These are phyloP conservation scores for Oxyscelio sp. DNA, from an alignment of 2,888 invertebrate genomes.

Conservation along the genomic window DNA sequence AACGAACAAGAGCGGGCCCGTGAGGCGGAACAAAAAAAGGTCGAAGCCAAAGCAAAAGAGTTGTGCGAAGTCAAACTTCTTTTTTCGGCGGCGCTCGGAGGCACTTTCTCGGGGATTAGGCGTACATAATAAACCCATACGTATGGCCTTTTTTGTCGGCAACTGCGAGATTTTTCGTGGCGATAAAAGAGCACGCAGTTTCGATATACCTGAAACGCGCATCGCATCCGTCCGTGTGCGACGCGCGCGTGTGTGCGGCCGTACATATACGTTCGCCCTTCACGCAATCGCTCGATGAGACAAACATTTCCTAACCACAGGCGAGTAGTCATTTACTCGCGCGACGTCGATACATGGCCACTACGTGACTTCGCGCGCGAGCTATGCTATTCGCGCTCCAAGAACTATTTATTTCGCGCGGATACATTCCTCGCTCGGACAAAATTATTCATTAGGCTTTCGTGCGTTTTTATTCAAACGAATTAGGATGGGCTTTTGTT, in stretches of 20 bases:
- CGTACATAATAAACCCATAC: conserved; percentile 66
- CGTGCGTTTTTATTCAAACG: background rate
- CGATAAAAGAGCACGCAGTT: conserved; percentile 57
- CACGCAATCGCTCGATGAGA: conserved; percentile 70
- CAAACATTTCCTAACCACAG: conserved; percentile 66
- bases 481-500: too few species aligned
- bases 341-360: conserved; percentile 66
- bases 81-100: conserved; percentile 63
- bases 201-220: conserved; percentile 51
- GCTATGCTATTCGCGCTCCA: conserved; percentile 50
- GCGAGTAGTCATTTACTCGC: conserved; percentile 65
- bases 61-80: conserved; percentile 43
- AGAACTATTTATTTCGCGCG: conserved; percentile 47
- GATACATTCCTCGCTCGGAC: conserved; percentile 27
- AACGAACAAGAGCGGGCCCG: conserved; percentile 13
- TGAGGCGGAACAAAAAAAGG: conserved; percentile 5
- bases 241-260: background rate
- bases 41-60: conserved; percentile 8
- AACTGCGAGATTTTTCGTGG: conserved; percentile 62
- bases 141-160: conserved; percentile 60
- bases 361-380: conserved; percentile 64
- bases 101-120: conserved; percentile 71
- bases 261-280: conserved; percentile 55
- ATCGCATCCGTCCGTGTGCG: conserved; percentile 4
- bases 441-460: conserved; percentile 8